Percentiles rank a stretch among this genome's conserved stretches.
Evolutionary conservation across 2,113 vertebrate species (phyloP).

Genomic region (Murina feae): DNA sequence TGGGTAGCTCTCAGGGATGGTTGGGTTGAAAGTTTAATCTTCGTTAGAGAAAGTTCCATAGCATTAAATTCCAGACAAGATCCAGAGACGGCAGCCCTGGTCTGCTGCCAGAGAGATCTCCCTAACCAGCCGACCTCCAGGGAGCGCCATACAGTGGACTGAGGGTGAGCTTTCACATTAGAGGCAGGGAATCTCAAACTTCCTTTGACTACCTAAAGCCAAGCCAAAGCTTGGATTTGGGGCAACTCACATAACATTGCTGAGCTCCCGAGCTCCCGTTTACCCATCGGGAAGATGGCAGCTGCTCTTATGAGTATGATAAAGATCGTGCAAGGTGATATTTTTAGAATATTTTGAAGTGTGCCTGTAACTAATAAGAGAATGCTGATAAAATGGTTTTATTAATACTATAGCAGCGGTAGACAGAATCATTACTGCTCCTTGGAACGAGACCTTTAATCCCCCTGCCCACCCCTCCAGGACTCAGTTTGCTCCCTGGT

Average conservation of each 20-base stretch:
- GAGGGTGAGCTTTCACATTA: background rate
- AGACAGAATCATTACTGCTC: background rate
- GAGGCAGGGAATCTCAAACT: background rate
- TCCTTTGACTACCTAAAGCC: background rate
- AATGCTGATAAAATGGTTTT: background rate
- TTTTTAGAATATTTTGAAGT: background rate
- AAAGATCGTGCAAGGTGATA: background rate
- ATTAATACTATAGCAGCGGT: background rate
- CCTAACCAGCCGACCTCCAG: background rate
- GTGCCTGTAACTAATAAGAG: background rate
- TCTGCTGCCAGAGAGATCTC: background rate
- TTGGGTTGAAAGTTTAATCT: background rate
- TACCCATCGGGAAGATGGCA: background rate
- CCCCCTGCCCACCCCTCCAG: too few relatives aligned
- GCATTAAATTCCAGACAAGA: background rate
- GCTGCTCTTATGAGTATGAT: background rate
- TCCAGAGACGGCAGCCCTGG: background rate
- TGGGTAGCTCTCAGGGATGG: background rate
- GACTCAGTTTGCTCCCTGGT: background rate
- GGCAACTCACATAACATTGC: background rate
- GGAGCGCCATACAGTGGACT: accelerated
- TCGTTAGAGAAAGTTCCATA: background rate
- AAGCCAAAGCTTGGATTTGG: background rate
- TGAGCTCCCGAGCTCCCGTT: background rate
- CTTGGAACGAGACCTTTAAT: background rate